Evolutionary conservation across 1,140 invertebrate genomes (phyloP), one percentile per base, ranked within the genome.

Genomic region (Pteromalus puparum): DNA sequence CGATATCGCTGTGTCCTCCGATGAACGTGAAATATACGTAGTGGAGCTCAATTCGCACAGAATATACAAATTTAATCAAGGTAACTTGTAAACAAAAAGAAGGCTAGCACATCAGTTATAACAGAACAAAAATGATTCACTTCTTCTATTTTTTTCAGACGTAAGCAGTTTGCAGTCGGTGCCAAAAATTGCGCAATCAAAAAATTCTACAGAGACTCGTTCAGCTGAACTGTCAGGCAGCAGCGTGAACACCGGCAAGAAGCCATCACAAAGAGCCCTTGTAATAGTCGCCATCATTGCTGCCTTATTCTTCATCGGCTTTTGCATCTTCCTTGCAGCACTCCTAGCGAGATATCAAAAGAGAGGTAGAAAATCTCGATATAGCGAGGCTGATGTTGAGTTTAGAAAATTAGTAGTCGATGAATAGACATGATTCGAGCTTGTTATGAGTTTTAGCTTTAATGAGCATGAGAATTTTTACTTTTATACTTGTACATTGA

Each of bases 1-100:
- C 91, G 97, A 97, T 90, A 91, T 98, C 10, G 95, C 95, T 1
- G 95, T 97, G 0, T 94, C 94, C 5, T 87, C 92, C 0, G 95
- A 97, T 92, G 96, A 96, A 68, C 93, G 92, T 68, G 93, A 94
- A 77, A 94, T 97, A 18, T 98, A 96, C 90, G 96, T 97, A 2
- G 95, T 95, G 1, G 97, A 98, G 90, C 92, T 97, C 6, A 91
- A 95, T 87, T 94, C 95, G 1, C 94, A 94, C 87, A 94, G 93
- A 87, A 90, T 96, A 42, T 95, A 95, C 88, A 96, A 94, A 90
- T 96, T 97, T 92, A 79, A 93, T 12, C 92, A 93, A 91, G 88
- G 91, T 91, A 90, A n/a, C 46, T 86, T 68, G n/a, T 10, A 12
- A 26, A 67, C 21, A 5, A 34, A 21, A 61, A 6, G 53, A 67